Evolutionary conservation across 2,797 vertebrate genomes (phyloP).

Genomic region (Pelodytes ibericus): DNA sequence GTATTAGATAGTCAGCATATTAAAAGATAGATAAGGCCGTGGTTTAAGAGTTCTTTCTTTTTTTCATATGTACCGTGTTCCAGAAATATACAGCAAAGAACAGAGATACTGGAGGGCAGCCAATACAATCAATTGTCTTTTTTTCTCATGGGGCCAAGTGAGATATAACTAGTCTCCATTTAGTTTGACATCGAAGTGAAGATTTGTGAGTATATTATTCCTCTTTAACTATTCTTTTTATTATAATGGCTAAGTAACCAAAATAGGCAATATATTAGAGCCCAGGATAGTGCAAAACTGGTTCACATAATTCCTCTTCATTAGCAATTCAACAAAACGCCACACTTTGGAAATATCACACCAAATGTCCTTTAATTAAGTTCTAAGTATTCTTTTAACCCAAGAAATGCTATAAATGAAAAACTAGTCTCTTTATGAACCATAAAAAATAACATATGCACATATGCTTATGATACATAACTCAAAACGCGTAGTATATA

Average conservation of each 20-base stretch:
- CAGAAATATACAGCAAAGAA: constrained; percentile 31
- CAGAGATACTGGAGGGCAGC: constrained; percentile 30
- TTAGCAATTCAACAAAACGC: constrained; percentile 40
- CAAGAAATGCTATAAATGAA: not conserved
- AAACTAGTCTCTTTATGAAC: not conserved
- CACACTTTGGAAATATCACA: constrained; percentile 13
- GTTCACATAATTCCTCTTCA: constrained; percentile 33
- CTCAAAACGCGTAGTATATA: too few species aligned
- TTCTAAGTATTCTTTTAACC: constrained; percentile 16
- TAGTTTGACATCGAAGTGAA: constrained; percentile 47
- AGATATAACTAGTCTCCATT: constrained; percentile 47
- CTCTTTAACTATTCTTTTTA: constrained; percentile 45
- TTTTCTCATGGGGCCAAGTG: constrained; percentile 37
- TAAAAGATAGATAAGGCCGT: not conserved
- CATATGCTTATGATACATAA: too few species aligned
- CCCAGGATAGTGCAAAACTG: constrained; percentile 12
- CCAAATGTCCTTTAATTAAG: constrained; percentile 21
- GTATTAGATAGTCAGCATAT: not conserved
- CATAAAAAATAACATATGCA: too few species aligned
- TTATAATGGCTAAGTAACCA: constrained; percentile 45
- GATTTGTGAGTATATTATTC: constrained; percentile 49
- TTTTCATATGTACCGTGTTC: not conserved
- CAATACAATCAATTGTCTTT: constrained; percentile 46
- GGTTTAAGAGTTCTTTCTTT: not conserved
- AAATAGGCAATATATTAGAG: constrained; percentile 31